A percentile compares a stretch with the other conserved stretches of the same genome.
These are phyloP conservation scores for Cyanoramphus novaezelandiae DNA, from an alignment of 2,113 vertebrate species.

Conservation along the genomic window DNA sequence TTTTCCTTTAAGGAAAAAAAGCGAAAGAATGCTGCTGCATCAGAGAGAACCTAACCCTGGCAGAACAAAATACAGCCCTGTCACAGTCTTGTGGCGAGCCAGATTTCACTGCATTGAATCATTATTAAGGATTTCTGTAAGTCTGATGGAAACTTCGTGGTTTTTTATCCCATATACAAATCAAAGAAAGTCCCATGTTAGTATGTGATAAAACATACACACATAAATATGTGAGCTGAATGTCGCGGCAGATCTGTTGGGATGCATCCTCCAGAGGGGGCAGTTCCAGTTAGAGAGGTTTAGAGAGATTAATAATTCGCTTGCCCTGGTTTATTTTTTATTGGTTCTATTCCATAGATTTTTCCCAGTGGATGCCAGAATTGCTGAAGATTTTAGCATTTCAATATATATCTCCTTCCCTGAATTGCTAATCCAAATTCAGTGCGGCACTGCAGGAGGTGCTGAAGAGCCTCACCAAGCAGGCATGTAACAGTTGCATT, in stretches of 20 bases:
- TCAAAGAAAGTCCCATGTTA: slow-evolving; percentile 29
- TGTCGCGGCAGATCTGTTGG: neutral
- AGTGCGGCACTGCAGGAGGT: neutral
- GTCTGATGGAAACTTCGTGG: slow-evolving; percentile 17
- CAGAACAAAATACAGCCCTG: slow-evolving; percentile 59
- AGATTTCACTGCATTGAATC: slow-evolving; percentile 64
- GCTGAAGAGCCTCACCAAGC: neutral
- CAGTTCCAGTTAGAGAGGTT: slow-evolving; percentile 18
- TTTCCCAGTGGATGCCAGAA: neutral
- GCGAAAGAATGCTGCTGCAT: neutral
- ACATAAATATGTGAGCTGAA: slow-evolving; percentile 24
- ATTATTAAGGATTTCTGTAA: slow-evolving; percentile 43
- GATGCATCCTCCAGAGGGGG: slow-evolving; percentile 19
- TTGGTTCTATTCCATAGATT: neutral
- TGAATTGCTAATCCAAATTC: neutral
- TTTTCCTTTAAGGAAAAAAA: neutral
- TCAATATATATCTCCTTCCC: neutral
- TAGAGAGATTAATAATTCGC: slow-evolving; percentile 14
- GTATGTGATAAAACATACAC: slow-evolving; percentile 42
- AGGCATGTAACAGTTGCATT: fast-evolving
- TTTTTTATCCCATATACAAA: slow-evolving; percentile 35
- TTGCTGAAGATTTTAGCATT: slow-evolving; percentile 11
- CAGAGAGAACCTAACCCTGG: slow-evolving; percentile 33
- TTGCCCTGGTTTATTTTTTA: slow-evolving; percentile 30
- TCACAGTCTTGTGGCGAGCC: slow-evolving; percentile 46